Evolutionary conservation across 2,113 vertebrate species (phyloP), one percentile per base, ranked within the genome.

Genomic region (Saguinus imperator): DNA sequence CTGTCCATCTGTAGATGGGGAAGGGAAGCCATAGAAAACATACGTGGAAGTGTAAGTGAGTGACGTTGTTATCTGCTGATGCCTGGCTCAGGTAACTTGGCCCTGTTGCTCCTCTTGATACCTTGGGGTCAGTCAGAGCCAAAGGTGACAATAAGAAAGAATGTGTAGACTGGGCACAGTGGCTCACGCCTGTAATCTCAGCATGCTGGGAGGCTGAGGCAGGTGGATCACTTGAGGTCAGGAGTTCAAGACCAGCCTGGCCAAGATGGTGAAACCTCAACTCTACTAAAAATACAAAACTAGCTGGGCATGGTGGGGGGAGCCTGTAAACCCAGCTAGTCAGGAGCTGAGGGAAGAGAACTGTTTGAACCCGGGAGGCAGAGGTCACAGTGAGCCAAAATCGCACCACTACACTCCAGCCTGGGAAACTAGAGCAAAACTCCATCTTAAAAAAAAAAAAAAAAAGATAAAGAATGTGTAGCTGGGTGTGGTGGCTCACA

Each of bases 21-120:
- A 82, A 8, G 17, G 45, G 73, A 18, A 29, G 32, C 25, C 1
- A 1, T 3, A n/a, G 85, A 64, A 16, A 77, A 20, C 14, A 8
- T 3, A 45, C 0, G 4, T 20, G 13, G 21, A 11, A 23, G 23
- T 8, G 55, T 4, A 6, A 75, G 37, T 43, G 0, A 4, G 21
- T 1, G 2, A 6, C 6, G 11, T 1, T 21, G 12, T 35, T 29
- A 29, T 21, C n/a, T 73, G 50, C 61, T 45, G 37, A 43, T 1
- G 1, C 37, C 61, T 48, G 83, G 17, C 21, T 73, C 37, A 50
- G 40, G 16, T 23, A 23, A 45, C 11, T 0, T n/a, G 18, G 43
- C 21, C 37, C 2, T 6, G 48, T 72, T 12, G n/a, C 4, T 1
- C 13, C 58, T 27, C 25, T 64, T 23, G 80, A 18, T 29, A 14